phyloP scores from a whole-genome alignment of 2,888 invertebrate genomes.

The Agrilus biguttatus region DNA sequence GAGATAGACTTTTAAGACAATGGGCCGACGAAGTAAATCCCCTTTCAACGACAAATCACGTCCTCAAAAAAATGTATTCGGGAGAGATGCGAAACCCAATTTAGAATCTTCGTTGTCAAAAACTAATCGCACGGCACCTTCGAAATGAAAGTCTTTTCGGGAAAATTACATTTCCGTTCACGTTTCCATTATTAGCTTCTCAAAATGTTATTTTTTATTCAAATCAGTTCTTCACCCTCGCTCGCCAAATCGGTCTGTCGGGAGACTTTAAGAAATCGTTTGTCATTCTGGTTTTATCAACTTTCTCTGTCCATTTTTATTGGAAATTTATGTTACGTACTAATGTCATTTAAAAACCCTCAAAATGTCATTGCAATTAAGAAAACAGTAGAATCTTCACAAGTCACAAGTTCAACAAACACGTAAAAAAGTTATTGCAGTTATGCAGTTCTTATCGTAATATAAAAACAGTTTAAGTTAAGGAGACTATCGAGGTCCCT shows the following conservation, averaged over 20 bases:
- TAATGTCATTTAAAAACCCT: no score
- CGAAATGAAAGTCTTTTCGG: slow-evolving; percentile 26
- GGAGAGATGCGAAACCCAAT: slow-evolving; percentile 28
- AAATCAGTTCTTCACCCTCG: slow-evolving; percentile 23
- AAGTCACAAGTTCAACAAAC: no score
- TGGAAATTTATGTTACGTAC: no score
- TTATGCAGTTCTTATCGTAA: no score
- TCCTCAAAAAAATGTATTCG: slow-evolving; percentile 24
- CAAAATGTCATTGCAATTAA: no score
- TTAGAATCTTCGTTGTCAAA: slow-evolving; percentile 29
- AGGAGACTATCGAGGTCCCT: no score
- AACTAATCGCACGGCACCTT: slow-evolving; percentile 30
- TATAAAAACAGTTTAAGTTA: no score
- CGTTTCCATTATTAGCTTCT: slow-evolving; percentile 35
- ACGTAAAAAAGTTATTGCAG: no score
- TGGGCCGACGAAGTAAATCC: slow-evolving; percentile 10
- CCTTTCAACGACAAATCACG: slow-evolving; percentile 21
- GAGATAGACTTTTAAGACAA: no score
- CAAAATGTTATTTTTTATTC: slow-evolving; percentile 34
- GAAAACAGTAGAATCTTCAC: no score
- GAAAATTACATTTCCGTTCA: slow-evolving; percentile 33
- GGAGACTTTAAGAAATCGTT: slow-evolving; percentile 25
- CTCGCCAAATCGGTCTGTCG: slow-evolving; percentile 16
- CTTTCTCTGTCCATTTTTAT: slow-evolving; percentile 10
- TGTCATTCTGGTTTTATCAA: slow-evolving; percentile 30